A percentile compares a stretch with the other conserved stretches of the same genome.
Evolutionary conservation across 2,113 vertebrate species (phyloP).

Genomic region (Poecile atricapillus): DNA sequence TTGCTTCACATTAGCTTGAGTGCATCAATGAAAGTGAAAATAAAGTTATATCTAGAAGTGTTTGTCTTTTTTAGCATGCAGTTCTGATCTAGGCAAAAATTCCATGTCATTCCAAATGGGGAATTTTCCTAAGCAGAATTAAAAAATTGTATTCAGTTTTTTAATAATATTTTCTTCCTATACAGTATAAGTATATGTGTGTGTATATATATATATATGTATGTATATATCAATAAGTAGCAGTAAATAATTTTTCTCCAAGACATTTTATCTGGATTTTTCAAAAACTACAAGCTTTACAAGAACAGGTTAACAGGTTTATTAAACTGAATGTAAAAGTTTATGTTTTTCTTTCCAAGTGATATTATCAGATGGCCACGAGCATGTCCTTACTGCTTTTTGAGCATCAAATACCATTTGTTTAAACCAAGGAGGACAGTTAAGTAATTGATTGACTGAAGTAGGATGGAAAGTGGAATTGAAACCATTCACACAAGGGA

Average conservation of each 20-base stretch:
- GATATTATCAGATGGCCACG: neutral
- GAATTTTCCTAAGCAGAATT: neutral
- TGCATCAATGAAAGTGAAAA: neutral
- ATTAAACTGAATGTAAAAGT: neutral
- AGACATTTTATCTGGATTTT: neutral
- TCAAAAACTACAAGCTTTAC: neutral
- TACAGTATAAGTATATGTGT: neutral
- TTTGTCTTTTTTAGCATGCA: neutral
- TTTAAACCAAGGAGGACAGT: neutral
- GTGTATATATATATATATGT: too few relatives aligned
- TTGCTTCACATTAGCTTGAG: neutral
- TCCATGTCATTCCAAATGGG: neutral
- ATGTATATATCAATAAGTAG: too few relatives aligned
- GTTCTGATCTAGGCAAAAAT: neutral
- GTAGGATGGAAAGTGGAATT: neutral
- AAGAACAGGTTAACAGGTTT: neutral
- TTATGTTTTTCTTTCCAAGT: neutral
- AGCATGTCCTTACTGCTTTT: neutral
- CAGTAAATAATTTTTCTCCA: neutral
- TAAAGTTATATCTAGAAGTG: neutral
- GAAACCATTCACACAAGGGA: neutral
- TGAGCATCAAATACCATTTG: neutral
- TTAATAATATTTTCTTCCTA: neutral
- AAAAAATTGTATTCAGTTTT: neutral
- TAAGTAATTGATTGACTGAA: neutral